phyloP scores from a whole-genome alignment of 2,888 invertebrate genomes.

The Caenorhabditis sp. region DNA sequence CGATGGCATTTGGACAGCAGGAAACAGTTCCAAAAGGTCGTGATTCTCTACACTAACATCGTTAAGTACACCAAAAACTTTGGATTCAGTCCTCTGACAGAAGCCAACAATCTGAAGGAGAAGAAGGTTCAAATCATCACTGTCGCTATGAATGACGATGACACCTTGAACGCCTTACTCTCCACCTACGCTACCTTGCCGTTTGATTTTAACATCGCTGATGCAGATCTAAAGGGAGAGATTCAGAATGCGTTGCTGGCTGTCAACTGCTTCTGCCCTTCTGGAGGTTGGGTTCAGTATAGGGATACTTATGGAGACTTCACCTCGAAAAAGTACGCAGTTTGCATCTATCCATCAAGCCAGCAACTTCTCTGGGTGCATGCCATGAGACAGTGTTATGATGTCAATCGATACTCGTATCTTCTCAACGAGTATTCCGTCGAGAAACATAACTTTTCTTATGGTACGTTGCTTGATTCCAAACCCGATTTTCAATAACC shows the following conservation, averaged over 20 bases:
- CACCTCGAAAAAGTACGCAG: constrained; percentile 26
- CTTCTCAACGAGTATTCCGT: constrained; percentile 29
- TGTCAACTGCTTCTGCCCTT: constrained; percentile 63
- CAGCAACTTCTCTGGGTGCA: constrained; percentile 31
- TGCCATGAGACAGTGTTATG: constrained; percentile 38
- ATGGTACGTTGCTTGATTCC: neutral
- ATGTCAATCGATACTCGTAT: constrained; percentile 8
- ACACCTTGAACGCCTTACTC: constrained; percentile 1
- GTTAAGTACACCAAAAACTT: neutral
- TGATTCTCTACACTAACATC: constrained; percentile 30
- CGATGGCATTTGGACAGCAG: neutral
- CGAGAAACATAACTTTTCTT: constrained; percentile 36
- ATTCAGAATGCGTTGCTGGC: constrained; percentile 23
- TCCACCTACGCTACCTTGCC: constrained; percentile 21
- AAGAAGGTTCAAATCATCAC: constrained; percentile 40
- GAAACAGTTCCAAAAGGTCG: constrained; percentile 23
- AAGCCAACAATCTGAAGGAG: constrained; percentile 22
- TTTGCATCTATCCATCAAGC: constrained; percentile 15
- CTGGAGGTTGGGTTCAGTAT: constrained; percentile 46
- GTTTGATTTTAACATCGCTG: constrained; percentile 6
- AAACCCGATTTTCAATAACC: neutral
- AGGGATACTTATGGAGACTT: neutral
- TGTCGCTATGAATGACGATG: constrained; percentile 19
- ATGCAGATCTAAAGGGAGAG: constrained; percentile 1
- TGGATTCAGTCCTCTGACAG: neutral